Conservation (phyloP, 2,113 vertebrate species). For the Perca flavescens region DNA sequence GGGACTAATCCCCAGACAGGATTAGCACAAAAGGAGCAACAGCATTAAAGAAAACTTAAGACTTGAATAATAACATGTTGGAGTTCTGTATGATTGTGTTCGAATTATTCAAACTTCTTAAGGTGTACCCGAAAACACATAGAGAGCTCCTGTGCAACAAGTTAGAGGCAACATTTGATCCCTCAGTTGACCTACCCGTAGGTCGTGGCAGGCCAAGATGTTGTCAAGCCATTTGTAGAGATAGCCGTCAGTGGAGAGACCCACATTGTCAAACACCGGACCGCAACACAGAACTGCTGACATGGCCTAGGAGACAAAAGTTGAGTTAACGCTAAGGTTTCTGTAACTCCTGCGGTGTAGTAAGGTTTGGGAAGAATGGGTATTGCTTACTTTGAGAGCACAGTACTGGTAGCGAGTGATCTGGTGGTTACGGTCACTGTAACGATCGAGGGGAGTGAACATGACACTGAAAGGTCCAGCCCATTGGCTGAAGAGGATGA, state of each 20-base stretch:
- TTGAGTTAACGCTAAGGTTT: background rate
- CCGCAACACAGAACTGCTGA: conserved; percentile 98
- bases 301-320: conserved; percentile 89
- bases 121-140: background rate
- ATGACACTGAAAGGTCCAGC: conserved; percentile 99
- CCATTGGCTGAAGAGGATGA: conserved; percentile 99
- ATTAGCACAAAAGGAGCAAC: background rate
- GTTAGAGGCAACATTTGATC: background rate
- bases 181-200: conserved; percentile 86
- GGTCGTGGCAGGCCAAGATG: conserved; percentile 96
- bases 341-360: background rate
- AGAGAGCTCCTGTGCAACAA: background rate
- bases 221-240: conserved; percentile 99
- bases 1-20: background rate
- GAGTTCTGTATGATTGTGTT: background rate
- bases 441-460: conserved; percentile 97
- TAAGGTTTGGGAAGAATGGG: background rate
- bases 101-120: background rate
- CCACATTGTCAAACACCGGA: conserved; percentile 97
- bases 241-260: conserved; percentile 97
- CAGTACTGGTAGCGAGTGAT: conserved; percentile 99
- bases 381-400: conserved; percentile 90
- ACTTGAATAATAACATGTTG: background rate
- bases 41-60: background rate
- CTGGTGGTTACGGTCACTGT: conserved; percentile 98